A percentile compares a stretch with the other conserved stretches of the same genome.
These are phyloP conservation scores for Drepana arcuata DNA, from an alignment of 1,140 invertebrate genomes.

Conservation along the genomic window DNA sequence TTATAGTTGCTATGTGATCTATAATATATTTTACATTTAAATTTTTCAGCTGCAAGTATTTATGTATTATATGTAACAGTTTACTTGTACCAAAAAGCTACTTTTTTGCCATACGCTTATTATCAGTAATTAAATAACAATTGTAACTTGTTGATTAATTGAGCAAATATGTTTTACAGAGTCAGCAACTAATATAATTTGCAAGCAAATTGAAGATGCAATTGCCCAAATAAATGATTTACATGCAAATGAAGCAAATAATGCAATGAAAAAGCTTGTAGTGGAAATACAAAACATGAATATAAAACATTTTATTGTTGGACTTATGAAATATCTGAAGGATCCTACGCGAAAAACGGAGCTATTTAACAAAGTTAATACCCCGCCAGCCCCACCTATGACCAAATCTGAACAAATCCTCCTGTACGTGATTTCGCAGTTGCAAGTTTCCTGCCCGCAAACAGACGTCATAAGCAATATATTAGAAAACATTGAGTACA, in stretches of 20 bases:
- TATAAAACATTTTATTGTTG: conserved; percentile 31
- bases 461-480: conserved; percentile 22
- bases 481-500: conserved; percentile 47
- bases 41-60: conserved; percentile 2
- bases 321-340: conserved; percentile 42
- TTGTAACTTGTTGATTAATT: no score
- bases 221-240: conserved; percentile 27
- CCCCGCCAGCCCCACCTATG: conserved; percentile 38
- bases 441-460: conserved; percentile 13
- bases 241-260: conserved; percentile 19
- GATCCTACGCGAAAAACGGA: conserved; percentile 41
- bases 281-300: conserved; percentile 25
- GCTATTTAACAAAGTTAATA: conserved; percentile 31
- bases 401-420: conserved; percentile 52
- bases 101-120: no score
- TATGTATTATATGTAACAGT: no score
- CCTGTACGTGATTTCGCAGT: conserved; percentile 37
- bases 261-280: conserved; percentile 32
- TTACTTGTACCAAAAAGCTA: no score
- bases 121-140: no score
- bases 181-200: conserved; percentile 19
- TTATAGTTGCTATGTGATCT: no score
- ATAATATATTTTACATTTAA: conserved; percentile 2
- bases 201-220: conserved; percentile 30
- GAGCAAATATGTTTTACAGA: conserved; percentile 48